Evolutionary conservation across 2,888 invertebrate species (phyloP).

Genomic region (Serrognathus titanus): DNA sequence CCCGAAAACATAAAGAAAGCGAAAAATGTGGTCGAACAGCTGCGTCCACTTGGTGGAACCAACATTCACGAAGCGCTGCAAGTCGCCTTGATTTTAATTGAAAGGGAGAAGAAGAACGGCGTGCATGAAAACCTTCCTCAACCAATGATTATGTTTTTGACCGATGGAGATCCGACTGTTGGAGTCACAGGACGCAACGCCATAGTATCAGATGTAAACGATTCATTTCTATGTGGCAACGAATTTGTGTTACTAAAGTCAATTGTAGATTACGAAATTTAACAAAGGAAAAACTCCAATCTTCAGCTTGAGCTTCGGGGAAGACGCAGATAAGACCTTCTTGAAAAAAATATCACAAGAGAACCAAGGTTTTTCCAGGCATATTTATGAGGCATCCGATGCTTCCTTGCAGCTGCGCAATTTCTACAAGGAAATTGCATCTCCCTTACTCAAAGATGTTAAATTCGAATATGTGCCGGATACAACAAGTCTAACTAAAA

Average conservation of each 20-base stretch:
- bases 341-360: conserved; percentile 62
- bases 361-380: conserved; percentile 65
- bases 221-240: conserved; percentile 34
- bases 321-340: conserved; percentile 64
- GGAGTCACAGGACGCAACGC: conserved; percentile 54
- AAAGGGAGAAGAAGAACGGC: conserved; percentile 27
- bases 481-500: conserved; percentile 56
- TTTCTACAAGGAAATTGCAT: conserved; percentile 67
- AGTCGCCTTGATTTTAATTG: conserved; percentile 47
- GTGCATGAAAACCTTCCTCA: conserved; percentile 45
- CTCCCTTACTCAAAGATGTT: conserved; percentile 64
- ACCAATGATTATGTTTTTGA: conserved; percentile 64
- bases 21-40: conserved; percentile 54
- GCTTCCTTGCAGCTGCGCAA: conserved; percentile 63
- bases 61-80: conserved; percentile 65
- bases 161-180: conserved; percentile 64
- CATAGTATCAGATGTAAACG: conserved; percentile 52
- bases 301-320: conserved; percentile 69
- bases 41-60: conserved; percentile 60
- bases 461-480: conserved; percentile 61
- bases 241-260: neutral
- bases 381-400: conserved; percentile 71
- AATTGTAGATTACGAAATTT: conserved; percentile 25
- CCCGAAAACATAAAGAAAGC: conserved; percentile 58
- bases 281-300: conserved; percentile 51